These are phyloP conservation scores for Lycocorax pyrrhopterus DNA, from an alignment of 2,113 vertebrate species.

Conservation along the genomic window DNA sequence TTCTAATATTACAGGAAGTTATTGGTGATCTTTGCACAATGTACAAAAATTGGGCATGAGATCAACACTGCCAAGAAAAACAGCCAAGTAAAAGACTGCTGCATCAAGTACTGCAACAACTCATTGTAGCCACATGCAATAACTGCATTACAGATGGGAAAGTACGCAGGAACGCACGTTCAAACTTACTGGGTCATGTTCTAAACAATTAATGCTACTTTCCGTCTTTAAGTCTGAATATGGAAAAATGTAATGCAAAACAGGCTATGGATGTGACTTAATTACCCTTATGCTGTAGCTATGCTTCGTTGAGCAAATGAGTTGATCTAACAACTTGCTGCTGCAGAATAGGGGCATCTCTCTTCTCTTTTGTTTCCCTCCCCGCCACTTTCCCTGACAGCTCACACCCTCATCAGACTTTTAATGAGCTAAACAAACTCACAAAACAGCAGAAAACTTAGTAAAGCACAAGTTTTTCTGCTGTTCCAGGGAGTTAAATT, in stretches of 20 bases:
- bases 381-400: neutral
- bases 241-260: neutral
- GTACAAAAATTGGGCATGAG: neutral
- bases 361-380: neutral
- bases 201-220: neutral
- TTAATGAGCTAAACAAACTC: neutral
- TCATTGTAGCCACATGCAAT: fast-evolving
- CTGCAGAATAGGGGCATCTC: neutral
- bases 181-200: neutral
- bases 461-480: neutral
- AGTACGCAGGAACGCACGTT: fast-evolving
- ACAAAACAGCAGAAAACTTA: neutral
- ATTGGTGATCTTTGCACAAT: neutral
- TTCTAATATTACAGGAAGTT: neutral
- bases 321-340: neutral
- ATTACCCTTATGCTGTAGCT: neutral
- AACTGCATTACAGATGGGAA: neutral
- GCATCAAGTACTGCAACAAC: neutral
- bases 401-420: neutral
- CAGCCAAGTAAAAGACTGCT: neutral
- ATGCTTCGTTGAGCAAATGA: neutral
- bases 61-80: neutral
- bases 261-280: neutral
- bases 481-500: neutral
- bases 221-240: neutral